phyloP scores from a whole-genome alignment of 2,888 invertebrate genomes.

The Drosophila meridionalis region DNA sequence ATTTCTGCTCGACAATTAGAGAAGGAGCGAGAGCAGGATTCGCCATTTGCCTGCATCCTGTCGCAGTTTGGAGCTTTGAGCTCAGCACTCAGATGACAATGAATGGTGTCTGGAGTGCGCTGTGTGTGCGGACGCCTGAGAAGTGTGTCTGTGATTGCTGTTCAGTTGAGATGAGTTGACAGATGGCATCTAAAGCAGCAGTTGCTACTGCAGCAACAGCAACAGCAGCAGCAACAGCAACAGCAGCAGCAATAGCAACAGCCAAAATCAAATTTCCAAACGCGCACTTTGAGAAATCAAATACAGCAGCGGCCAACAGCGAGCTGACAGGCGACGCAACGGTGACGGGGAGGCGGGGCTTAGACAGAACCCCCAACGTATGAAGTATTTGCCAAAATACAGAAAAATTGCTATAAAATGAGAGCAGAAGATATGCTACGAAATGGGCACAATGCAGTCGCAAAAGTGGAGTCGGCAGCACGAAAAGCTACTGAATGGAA shows the following conservation, averaged over 20 bases:
- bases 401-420: conserved; percentile 21
- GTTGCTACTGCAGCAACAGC: conserved; percentile 22
- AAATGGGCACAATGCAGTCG: conserved; percentile 69
- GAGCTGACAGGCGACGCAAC: background rate
- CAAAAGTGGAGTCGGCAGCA: conserved; percentile 40
- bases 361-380: conserved; percentile 48
- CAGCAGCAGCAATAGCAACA: conserved; percentile 23
- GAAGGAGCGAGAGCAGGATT: conserved; percentile 1
- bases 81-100: conserved; percentile 52
- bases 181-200: conserved; percentile 52
- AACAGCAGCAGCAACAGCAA: conserved; percentile 21
- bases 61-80: conserved; percentile 24
- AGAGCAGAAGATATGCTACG: conserved; percentile 22
- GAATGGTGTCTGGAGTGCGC: conserved; percentile 48
- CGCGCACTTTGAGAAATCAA: conserved; percentile 79
- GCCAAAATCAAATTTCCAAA: conserved; percentile 74
- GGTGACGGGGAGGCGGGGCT: conserved; percentile 2
- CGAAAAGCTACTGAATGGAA: conserved; percentile 62
- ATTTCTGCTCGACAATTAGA: background rate
- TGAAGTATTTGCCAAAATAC: conserved; percentile 79
- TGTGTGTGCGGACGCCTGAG: conserved; percentile 37
- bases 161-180: conserved; percentile 61
- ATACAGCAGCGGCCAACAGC: conserved; percentile 60
- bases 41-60: conserved; percentile 61
- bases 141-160: conserved; percentile 75